Evolutionary conservation across 2,888 invertebrate genomes (phyloP).

Genomic region (Folsomia candida): DNA sequence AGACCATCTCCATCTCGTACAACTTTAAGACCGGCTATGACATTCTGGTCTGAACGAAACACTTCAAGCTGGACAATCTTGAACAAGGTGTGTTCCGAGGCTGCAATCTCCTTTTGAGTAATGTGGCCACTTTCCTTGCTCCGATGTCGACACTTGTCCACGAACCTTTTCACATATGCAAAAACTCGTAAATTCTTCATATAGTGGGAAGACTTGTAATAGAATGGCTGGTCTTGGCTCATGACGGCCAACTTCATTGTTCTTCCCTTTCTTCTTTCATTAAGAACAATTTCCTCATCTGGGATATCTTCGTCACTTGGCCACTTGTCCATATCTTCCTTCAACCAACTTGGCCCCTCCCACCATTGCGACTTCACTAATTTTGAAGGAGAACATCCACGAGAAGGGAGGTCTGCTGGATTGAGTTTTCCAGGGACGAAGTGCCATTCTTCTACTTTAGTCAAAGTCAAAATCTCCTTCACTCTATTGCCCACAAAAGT

Average conservation of each 20-base stretch:
- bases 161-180: not conserved
- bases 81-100: not conserved
- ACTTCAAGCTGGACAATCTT: not conserved
- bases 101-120: not conserved
- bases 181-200: not conserved
- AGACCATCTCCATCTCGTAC: not conserved
- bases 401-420: constrained; percentile 2
- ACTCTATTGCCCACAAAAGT: constrained; percentile 24
- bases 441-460: not conserved
- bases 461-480: not conserved
- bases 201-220: not conserved
- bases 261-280: not conserved
- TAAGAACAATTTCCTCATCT: not conserved
- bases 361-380: not conserved
- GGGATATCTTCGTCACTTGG: not conserved
- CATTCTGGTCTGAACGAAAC: not conserved
- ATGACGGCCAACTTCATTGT: not conserved
- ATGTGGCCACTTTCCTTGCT: not conserved
- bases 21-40: not conserved
- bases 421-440: not conserved
- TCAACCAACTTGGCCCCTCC: constrained; percentile 2
- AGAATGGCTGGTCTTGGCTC: not conserved
- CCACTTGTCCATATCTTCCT: not conserved
- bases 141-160: not conserved
- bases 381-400: not conserved